Evolutionary conservation across 2,888 invertebrate genomes (phyloP), one percentile per base, ranked within the genome.

Genomic region (Hirtodrosophila alboralis): DNA sequence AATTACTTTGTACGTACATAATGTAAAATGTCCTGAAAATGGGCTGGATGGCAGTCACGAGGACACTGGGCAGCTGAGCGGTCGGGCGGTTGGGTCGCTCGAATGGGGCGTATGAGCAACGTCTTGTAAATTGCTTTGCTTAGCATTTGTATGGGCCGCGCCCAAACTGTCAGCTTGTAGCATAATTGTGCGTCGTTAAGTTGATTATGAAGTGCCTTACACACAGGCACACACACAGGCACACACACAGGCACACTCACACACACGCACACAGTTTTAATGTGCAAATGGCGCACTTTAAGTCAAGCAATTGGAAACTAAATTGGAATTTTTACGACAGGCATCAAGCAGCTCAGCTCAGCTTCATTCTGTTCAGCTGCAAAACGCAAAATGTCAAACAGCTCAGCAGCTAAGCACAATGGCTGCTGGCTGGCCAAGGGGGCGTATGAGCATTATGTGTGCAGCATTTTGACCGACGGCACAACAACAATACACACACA

Each of bases 251-350:
- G 43, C 23, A 43, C 28, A 41, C 28, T 28, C 49, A 51, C 30
- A 47, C 23, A 44, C 30, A 74, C 21, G 18, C 26, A 41, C 48
- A 61, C 60, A 60, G 43, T 73, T 75, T 62, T 74, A 73, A 75
- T 75, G 75, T 68, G 64, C 68, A 85, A 79, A 83, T 84, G 76
- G 65, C 80, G 84, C 73, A 80, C 86, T 85, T 83, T 85, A 85
- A 80, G 69, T 85, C 86, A 79, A 85, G 86, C 79, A 80, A 80
- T 80, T 80, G 84, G 80, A 80, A 80, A 80, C 79, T 80, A 85
- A 80, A 80, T 80, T 80, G 79, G 86, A 85, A 80, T 85, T 80
- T 80, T 80, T 80, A 80, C 73, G 79, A 85, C 86, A 85, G 79
- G 54, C 78, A 83, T 78, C 79, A 83, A 60, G 68, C 51, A 51